Evolutionary conservation across 2,797 vertebrate genomes (phyloP).

Genomic region (Amniataba percoides): DNA sequence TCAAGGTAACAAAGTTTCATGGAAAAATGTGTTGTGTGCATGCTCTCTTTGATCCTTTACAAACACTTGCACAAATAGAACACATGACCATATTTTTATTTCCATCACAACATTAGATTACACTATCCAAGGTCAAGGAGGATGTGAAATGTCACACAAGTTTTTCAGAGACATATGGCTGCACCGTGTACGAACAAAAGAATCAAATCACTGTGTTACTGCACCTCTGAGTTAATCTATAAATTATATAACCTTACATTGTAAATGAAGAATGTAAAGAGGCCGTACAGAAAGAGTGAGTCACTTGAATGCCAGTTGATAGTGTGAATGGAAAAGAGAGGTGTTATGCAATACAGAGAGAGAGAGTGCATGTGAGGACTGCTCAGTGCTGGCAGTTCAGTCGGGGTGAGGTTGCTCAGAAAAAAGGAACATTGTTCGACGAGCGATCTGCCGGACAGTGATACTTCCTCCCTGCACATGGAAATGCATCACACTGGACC

Average conservation of each 20-base stretch:
- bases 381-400: slow-evolving; percentile 57
- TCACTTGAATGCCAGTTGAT: slow-evolving; percentile 22
- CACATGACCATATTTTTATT: not conserved
- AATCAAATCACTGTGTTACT: not conserved
- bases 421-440: slow-evolving; percentile 70
- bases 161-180: not conserved
- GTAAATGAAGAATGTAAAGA: slow-evolving; percentile 17
- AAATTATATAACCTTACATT: slow-evolving; percentile 1
- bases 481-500: slow-evolving; percentile 32
- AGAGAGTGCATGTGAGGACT: slow-evolving; percentile 63
- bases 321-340: slow-evolving; percentile 44
- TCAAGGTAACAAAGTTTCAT: slow-evolving; percentile 32
- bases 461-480: slow-evolving; percentile 54
- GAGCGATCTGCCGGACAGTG: slow-evolving; percentile 33
- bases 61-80: not conserved
- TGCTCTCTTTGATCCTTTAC: slow-evolving; percentile 16
- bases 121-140: slow-evolving; percentile 6
- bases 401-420: slow-evolving; percentile 57
- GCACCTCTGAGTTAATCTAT: slow-evolving; percentile 12
- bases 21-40: not conserved
- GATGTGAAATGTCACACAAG: not conserved
- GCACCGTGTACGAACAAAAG: not conserved
- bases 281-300: not conserved
- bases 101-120: not conserved
- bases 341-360: slow-evolving; percentile 59